Evolutionary conservation across 2,797 vertebrate species (phyloP).

Genomic region (Sebastes reedi): DNA sequence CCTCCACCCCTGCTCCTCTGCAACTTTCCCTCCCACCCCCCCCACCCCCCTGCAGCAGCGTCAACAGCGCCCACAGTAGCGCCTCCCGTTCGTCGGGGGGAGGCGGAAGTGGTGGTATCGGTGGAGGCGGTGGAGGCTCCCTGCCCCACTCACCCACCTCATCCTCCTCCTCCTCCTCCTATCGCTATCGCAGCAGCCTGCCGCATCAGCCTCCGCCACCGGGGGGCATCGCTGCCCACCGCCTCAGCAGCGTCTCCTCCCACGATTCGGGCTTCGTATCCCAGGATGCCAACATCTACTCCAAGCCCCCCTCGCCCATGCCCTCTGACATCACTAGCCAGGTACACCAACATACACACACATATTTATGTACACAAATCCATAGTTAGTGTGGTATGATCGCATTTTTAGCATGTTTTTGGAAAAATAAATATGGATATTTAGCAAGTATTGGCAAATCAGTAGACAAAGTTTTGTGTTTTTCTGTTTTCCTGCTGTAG

Average conservation of each 20-base stretch:
- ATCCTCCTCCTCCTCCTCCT: conserved; percentile 89
- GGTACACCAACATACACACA: conserved; percentile 73
- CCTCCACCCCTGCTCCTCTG: conserved; percentile 38
- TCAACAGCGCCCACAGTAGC: conserved; percentile 93
- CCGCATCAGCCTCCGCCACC: conserved; percentile 84
- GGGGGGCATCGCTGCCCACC: conserved; percentile 83
- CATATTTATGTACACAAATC: neutral
- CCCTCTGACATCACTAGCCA: conserved; percentile 97
- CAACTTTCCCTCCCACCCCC: conserved; percentile 25
- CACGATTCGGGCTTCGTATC: conserved; percentile 98
- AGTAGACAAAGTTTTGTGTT: neutral
- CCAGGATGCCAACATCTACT: conserved; percentile 93
- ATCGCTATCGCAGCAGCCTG: conserved; percentile 95
- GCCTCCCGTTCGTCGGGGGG: conserved; percentile 88
- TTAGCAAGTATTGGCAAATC: neutral
- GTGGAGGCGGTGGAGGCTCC: conserved; percentile 79
- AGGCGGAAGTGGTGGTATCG: conserved; percentile 61
- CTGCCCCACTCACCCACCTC: conserved; percentile 93
- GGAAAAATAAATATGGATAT: neutral
- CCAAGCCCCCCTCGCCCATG: conserved; percentile 98
- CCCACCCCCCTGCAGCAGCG: conserved; percentile 82
- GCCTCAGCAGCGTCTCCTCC: conserved; percentile 96
- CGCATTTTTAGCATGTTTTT: neutral
- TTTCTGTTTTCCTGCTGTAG: conserved; percentile 70
- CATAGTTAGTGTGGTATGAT: neutral